Percentiles rank a stretch among this genome's conserved stretches.
Conservation (phyloP, 2,888 invertebrate species). For the Silvanus unidentatus region DNA sequence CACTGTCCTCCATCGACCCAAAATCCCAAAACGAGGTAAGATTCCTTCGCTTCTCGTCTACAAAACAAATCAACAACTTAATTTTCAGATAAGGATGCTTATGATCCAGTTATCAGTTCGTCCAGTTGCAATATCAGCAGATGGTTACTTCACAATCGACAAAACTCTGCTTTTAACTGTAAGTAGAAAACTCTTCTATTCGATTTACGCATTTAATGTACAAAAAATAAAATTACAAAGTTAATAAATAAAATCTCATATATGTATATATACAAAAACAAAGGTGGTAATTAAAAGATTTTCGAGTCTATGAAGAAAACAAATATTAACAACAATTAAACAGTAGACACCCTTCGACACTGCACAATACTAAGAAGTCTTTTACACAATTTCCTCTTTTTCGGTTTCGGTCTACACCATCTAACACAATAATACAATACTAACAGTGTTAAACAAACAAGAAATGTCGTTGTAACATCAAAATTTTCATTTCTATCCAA, state of each 20-base stretch:
- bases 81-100: slow-evolving; percentile 30
- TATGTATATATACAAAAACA: too few relatives aligned
- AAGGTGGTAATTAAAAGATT: too few relatives aligned
- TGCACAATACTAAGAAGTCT: slow-evolving; percentile 35
- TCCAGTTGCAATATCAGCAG: slow-evolving; percentile 30
- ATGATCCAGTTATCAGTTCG: slow-evolving; percentile 26
- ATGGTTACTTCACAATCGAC: slow-evolving; percentile 32
- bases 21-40: slow-evolving; percentile 28
- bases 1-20: slow-evolving; percentile 22
- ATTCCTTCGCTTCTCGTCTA: not conserved
- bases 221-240: not conserved
- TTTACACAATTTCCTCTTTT: slow-evolving; percentile 44
- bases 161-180: slow-evolving; percentile 30
- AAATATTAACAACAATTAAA: too few relatives aligned
- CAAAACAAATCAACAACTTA: not conserved
- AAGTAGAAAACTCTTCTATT: slow-evolving; percentile 15
- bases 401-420: slow-evolving; percentile 43
- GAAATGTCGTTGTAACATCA: slow-evolving; percentile 38
- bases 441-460: slow-evolving; percentile 39
- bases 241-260: too few relatives aligned
- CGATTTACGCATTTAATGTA: not conserved
- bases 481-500: slow-evolving; percentile 33
- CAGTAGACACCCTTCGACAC: slow-evolving; percentile 19
- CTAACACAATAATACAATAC: slow-evolving; percentile 39
- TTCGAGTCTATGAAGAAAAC: too few relatives aligned